These are phyloP conservation scores for Hypena proboscidalis DNA, from an alignment of 2,888 invertebrate genomes.

Conservation along the genomic window DNA sequence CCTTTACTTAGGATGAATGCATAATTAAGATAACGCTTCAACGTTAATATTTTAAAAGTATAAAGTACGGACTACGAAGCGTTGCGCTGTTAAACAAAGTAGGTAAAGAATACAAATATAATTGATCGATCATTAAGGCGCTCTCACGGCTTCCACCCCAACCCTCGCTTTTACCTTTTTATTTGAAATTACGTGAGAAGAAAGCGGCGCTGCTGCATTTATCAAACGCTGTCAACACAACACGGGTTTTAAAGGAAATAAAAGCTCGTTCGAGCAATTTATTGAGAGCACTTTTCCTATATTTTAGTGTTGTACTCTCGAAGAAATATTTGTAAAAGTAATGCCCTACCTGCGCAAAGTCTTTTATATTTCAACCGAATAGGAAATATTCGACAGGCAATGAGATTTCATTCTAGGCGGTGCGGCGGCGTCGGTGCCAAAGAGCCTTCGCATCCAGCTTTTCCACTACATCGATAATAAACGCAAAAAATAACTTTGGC, in stretches of 20 bases:
- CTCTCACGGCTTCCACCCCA: conserved; percentile 1
- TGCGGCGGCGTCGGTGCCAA: conserved; percentile 42
- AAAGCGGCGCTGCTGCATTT: conserved; percentile 29
- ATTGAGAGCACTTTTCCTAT: conserved; percentile 24
- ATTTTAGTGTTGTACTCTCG: conserved; percentile 18
- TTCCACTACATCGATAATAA: conserved; percentile 46
- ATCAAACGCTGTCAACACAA: conserved; percentile 39
- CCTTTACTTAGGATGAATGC: no score
- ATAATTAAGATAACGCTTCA: no score
- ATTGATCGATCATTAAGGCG: conserved; percentile 30
- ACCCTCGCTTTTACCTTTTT: conserved; percentile 17
- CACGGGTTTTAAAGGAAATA: conserved; percentile 38
- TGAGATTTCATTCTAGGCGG: conserved; percentile 38
- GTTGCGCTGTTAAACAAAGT: no score
- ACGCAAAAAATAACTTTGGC: conserved; percentile 43
- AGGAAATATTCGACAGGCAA: conserved; percentile 42
- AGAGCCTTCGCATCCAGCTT: conserved; percentile 34
- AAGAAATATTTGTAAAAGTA: conserved; percentile 21
- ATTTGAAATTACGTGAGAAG: conserved; percentile 35
- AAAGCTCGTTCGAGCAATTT: conserved; percentile 33
- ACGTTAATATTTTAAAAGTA: no score
- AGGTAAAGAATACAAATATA: neutral
- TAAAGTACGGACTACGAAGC: no score
- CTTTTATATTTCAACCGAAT: conserved; percentile 40
- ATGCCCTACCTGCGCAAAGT: conserved; percentile 15